Percentiles rank a stretch among this genome's conserved stretches.
These are phyloP conservation scores for Heterohyrax brucei DNA, from an alignment of 2,797 vertebrate species.

Conservation along the genomic window DNA sequence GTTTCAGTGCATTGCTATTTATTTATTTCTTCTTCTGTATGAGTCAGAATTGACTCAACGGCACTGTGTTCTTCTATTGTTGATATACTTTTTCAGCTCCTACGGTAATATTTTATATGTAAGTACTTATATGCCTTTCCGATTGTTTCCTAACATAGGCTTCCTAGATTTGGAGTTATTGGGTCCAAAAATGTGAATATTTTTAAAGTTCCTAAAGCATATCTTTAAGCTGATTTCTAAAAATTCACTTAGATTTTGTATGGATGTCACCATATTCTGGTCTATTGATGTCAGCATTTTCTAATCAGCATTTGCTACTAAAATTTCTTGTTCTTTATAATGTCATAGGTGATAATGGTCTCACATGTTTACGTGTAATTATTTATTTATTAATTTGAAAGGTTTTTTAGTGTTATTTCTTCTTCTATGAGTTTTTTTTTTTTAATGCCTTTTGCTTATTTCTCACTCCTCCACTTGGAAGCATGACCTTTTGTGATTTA, in stretches of 20 bases:
- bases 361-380: not conserved
- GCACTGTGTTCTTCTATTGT: not conserved
- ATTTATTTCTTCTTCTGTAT: not conserved
- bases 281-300: not conserved
- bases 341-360: not conserved
- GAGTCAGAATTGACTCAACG: too few species aligned
- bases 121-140: not conserved
- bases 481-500: not conserved
- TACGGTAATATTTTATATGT: not conserved
- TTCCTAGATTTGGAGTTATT: not conserved
- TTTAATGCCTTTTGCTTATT: not conserved
- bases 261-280: not conserved
- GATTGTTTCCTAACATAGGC: not conserved
- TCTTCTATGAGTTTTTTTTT: not conserved
- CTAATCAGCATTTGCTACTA: not conserved
- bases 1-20: not conserved
- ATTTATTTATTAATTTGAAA: slow-evolving; percentile 15
- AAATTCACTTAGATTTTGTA: not conserved
- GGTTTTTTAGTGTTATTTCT: not conserved
- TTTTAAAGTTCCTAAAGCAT: not conserved
- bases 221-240: not conserved
- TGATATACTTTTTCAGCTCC: not conserved
- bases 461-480: not conserved
- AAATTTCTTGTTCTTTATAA: not conserved
- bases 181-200: not conserved